phyloP scores from a whole-genome alignment of 2,113 vertebrate species.

The Epinephelus fuscoguttatus region DNA sequence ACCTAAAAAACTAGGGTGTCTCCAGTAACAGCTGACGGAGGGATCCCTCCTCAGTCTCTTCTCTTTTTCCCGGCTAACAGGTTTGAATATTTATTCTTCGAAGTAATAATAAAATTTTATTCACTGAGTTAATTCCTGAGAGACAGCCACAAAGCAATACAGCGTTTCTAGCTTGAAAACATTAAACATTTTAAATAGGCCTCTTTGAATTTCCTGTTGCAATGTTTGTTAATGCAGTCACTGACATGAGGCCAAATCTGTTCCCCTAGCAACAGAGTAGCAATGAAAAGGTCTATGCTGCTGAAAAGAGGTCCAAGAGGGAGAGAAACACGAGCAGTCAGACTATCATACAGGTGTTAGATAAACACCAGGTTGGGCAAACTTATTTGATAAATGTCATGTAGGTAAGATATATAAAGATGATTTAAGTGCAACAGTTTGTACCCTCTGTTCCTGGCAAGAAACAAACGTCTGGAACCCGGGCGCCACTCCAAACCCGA shows the following conservation, averaged over 20 bases:
- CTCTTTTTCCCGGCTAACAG: too few species aligned
- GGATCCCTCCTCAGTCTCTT: too few species aligned
- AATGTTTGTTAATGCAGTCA: too few species aligned
- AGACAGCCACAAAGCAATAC: not conserved
- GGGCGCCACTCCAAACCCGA: conserved; percentile 96
- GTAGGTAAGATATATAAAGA: not conserved
- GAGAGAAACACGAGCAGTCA: not conserved
- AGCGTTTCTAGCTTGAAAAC: too few species aligned
- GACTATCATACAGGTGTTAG: not conserved
- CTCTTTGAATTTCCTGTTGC: too few species aligned
- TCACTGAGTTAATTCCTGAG: not conserved
- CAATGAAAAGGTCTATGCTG: too few species aligned
- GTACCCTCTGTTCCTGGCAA: conserved; percentile 97
- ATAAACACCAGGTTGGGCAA: not conserved
- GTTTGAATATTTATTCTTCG: not conserved
- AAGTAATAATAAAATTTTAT: conserved; percentile 1
- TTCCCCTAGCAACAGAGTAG: too few species aligned
- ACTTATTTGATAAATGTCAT: not conserved
- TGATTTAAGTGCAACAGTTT: not conserved
- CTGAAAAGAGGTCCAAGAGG: not conserved
- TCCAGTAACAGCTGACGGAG: too few species aligned
- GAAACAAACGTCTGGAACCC: conserved; percentile 99
- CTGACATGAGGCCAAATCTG: too few species aligned
- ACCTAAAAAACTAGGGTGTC: too few species aligned
- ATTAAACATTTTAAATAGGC: too few species aligned